A percentile compares a stretch with the other conserved stretches of the same genome.
phyloP scores from a whole-genome alignment of 2,888 invertebrate species.

The Orchesella flavescens region DNA sequence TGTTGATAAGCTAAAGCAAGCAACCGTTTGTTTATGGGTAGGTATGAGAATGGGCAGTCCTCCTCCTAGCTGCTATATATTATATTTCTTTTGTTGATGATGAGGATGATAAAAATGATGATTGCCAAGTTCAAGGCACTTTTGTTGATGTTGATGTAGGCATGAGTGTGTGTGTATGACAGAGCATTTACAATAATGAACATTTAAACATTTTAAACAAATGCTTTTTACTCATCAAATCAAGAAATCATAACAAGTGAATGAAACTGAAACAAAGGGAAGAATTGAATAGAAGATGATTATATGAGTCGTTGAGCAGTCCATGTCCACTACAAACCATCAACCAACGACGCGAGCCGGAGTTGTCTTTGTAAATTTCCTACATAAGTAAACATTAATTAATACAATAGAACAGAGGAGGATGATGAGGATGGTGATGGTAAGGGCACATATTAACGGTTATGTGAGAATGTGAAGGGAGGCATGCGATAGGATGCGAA shows the following conservation, averaged over 20 bases:
- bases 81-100: slow-evolving; percentile 2
- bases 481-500: too few relatives aligned
- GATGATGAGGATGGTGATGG: too few relatives aligned
- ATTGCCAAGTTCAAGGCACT: slow-evolving; percentile 47
- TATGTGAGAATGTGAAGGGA: too few relatives aligned
- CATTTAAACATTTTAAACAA: background rate
- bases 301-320: background rate
- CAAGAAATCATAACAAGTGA: background rate
- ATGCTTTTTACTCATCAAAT: background rate
- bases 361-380: too few relatives aligned
- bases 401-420: too few relatives aligned
- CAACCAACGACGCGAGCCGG: too few relatives aligned
- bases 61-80: slow-evolving; percentile 43
- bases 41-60: slow-evolving; percentile 6
- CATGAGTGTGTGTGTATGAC: background rate
- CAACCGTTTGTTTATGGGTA: too few relatives aligned
- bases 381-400: too few relatives aligned
- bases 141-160: slow-evolving; percentile 34
- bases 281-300: background rate
- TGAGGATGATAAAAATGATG: too few relatives aligned
- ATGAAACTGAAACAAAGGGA: background rate
- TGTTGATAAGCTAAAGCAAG: slow-evolving; percentile 19
- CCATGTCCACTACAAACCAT: too few relatives aligned
- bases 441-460: too few relatives aligned
- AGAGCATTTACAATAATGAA: background rate